Percentiles rank a stretch among this genome's conserved stretches.
Conservation (phyloP, 2,888 invertebrate genomes). For the Folsomia candida region DNA sequence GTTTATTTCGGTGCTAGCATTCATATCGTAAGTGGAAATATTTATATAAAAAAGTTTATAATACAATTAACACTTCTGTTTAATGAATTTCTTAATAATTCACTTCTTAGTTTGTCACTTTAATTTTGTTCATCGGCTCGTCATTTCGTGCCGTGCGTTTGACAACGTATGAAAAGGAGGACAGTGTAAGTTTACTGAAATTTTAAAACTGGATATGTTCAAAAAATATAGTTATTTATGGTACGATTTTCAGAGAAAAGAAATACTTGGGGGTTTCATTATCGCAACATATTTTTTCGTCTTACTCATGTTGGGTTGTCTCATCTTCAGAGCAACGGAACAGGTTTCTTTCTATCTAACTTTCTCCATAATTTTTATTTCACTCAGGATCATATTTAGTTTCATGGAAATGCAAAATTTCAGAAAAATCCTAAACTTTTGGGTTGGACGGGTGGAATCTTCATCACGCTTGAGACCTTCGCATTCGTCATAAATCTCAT, state of each 20-base stretch:
- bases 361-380: no score
- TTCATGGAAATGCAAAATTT: background rate
- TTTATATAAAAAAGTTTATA: background rate
- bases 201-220: background rate
- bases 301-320: conserved; percentile 33
- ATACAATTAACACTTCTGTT: conserved; percentile 2
- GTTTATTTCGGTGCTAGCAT: conserved; percentile 41
- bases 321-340: conserved; percentile 41
- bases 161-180: conserved; percentile 34
- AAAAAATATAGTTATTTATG: background rate
- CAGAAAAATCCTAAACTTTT: conserved; percentile 39
- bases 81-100: background rate
- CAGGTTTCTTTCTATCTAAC: conserved; percentile 21
- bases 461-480: conserved; percentile 38
- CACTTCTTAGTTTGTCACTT: conserved; percentile 30
- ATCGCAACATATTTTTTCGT: conserved; percentile 38
- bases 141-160: conserved; percentile 29
- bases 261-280: conserved; percentile 32
- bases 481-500: conserved; percentile 41
- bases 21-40: conserved; percentile 36
- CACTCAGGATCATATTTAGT: no score
- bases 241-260: conserved; percentile 25
- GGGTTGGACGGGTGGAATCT: conserved; percentile 39
- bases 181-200: conserved; percentile 32
- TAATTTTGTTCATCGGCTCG: conserved; percentile 36